Evolutionary conservation across 53 echinoderm and acorn worm species (phyloP).

Genomic region (Temnopleurus reevesii): DNA sequence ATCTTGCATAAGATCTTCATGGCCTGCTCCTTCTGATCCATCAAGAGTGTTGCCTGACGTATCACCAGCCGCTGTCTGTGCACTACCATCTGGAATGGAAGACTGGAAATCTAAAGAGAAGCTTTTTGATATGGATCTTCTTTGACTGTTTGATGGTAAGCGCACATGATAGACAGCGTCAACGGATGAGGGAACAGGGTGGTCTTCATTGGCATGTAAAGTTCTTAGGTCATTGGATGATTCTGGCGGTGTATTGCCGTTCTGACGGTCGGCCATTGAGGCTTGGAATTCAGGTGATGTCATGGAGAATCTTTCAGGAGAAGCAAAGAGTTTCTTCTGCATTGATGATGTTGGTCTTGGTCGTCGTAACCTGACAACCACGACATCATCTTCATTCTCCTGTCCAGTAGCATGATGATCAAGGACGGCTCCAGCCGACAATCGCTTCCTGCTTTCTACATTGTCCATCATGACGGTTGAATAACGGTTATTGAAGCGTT

Average conservation of each 20-base stretch:
- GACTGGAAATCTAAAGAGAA: constrained; percentile 3
- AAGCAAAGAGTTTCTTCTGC: constrained; percentile 41
- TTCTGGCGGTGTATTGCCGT: constrained; percentile 19
- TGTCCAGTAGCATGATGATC: constrained; percentile 1
- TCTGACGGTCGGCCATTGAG: constrained; percentile 6
- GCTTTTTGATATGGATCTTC: constrained; percentile 5
- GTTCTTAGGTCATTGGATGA: neutral
- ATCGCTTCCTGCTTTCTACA: neutral
- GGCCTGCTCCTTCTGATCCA: neutral
- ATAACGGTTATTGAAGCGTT: neutral
- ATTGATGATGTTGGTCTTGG: neutral
- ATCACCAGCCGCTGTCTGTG: neutral
- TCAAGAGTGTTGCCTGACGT: neutral
- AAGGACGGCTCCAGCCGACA: constrained; percentile 41
- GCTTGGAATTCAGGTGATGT: constrained; percentile 39
- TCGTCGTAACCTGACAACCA: constrained; percentile 39
- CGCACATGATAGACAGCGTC: constrained; percentile 30
- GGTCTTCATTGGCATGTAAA: neutral
- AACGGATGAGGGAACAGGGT: neutral
- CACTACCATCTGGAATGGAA: neutral
- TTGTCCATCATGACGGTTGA: neutral
- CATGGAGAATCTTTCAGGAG: constrained; percentile 35
- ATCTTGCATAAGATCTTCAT: neutral
- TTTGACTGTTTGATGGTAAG: neutral
- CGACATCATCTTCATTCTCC: constrained; percentile 6